Conservation (phyloP, 53 echinoderm and acorn worm genomes). For the Astropecten irregularis region DNA sequence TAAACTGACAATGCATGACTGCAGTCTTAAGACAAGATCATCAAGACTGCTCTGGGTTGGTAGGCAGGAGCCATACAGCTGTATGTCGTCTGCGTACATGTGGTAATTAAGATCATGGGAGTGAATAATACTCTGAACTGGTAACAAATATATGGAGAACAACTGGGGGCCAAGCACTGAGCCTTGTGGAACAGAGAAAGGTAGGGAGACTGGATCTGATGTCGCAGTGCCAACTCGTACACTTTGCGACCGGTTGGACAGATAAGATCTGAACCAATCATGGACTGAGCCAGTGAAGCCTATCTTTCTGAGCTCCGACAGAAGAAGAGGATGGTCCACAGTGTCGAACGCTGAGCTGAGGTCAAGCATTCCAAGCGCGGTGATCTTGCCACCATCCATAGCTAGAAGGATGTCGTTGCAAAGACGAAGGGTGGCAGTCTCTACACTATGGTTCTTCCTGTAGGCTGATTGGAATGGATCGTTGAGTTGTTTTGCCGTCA, state of each 20-base stretch:
- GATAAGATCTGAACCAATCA: constrained; percentile 10
- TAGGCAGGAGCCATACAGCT: constrained; percentile 2
- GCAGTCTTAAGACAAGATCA: too few species aligned
- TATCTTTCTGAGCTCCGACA: constrained; percentile 11
- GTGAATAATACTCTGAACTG: not conserved
- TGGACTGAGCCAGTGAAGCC: constrained; percentile 1
- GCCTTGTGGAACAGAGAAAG: constrained; percentile 55
- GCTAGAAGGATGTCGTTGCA: constrained; percentile 56
- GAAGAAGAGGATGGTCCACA: constrained; percentile 37
- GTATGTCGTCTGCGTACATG: constrained; percentile 12
- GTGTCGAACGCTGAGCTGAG: constrained; percentile 48
- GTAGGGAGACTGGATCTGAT: constrained; percentile 20
- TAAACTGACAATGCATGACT: too few species aligned
- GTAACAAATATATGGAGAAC: not conserved
- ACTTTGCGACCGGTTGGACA: constrained; percentile 56
- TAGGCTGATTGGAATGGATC: constrained; percentile 49
- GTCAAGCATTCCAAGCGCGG: constrained; percentile 43
- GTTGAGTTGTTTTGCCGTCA: too few species aligned
- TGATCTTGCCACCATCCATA: constrained; percentile 38
- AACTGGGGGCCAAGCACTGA: constrained; percentile 47
- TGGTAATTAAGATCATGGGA: constrained; percentile 3
- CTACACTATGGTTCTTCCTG: constrained; percentile 36
- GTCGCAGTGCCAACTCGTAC: constrained; percentile 16
- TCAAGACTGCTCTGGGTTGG: too few species aligned
- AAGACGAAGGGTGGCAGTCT: constrained; percentile 38